These are phyloP conservation scores for Chrysolina americana DNA, from an alignment of 2,888 invertebrate genomes.

Conservation along the genomic window DNA sequence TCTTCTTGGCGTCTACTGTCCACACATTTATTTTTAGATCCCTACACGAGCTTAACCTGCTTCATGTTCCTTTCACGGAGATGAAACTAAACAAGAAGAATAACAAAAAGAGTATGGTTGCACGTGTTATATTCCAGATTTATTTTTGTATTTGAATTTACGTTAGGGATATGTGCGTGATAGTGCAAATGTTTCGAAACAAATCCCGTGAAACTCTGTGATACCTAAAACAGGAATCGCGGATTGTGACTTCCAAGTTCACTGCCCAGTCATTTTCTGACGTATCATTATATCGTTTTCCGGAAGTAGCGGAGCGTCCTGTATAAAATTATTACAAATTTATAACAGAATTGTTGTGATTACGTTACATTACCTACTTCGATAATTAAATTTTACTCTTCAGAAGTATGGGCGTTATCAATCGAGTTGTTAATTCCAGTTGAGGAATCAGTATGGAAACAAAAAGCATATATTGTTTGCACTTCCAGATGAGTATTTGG, in stretches of 20 bases:
- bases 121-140: conserved; percentile 14
- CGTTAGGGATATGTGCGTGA: not conserved
- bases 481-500: no score
- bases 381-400: conserved; percentile 14
- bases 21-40: conserved; percentile 22
- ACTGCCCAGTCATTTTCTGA: conserved; percentile 3
- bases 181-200: not conserved
- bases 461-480: not conserved
- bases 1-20: conserved; percentile 22
- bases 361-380: conserved; percentile 13
- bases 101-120: conserved; percentile 18
- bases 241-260: conserved; percentile 1
- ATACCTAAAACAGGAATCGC: conserved; percentile 3
- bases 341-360: conserved; percentile 5
- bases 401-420: not conserved
- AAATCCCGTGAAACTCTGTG: not conserved
- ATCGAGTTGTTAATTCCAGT: not conserved
- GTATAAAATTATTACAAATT: conserved; percentile 28
- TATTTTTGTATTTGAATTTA: not conserved
- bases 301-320: conserved; percentile 11
- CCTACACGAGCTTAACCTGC: conserved; percentile 1
- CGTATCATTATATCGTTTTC: conserved; percentile 4
- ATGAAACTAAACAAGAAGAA: conserved; percentile 14
- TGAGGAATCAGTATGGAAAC: not conserved
- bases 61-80: conserved; percentile 21